Conservation (phyloP, 2,888 invertebrate genomes). For the Agrochola macilenta region DNA sequence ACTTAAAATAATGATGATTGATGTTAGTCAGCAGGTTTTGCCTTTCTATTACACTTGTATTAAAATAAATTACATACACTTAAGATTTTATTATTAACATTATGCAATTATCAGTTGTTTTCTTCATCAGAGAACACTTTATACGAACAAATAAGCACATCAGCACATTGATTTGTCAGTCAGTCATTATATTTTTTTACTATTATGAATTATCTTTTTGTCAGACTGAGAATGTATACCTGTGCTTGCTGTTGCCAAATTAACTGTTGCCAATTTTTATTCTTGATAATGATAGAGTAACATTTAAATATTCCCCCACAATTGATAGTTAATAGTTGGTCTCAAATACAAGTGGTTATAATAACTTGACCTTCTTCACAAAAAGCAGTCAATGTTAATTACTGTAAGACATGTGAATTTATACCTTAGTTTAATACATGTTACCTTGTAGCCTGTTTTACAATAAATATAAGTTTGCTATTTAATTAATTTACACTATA, state of each 20-base stretch:
- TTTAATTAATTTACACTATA: slow-evolving; percentile 60
- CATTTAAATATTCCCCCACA: slow-evolving; percentile 49
- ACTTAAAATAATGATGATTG: slow-evolving; percentile 34
- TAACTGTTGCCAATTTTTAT: slow-evolving; percentile 79
- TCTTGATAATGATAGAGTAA: slow-evolving; percentile 60
- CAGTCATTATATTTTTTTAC: slow-evolving; percentile 58
- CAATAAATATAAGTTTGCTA: slow-evolving; percentile 65
- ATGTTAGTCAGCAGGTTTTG: slow-evolving; percentile 40
- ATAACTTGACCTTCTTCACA: slow-evolving; percentile 51
- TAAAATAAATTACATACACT: slow-evolving; percentile 32
- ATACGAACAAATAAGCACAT: slow-evolving; percentile 55
- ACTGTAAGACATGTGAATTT: slow-evolving; percentile 54
- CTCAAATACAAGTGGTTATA: slow-evolving; percentile 36
- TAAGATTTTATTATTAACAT: slow-evolving; percentile 32
- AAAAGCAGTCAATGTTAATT: slow-evolving; percentile 42
- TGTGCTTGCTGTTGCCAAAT: slow-evolving; percentile 82
- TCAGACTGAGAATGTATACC: slow-evolving; percentile 74
- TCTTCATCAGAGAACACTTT: slow-evolving; percentile 31
- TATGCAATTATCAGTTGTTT: slow-evolving; percentile 41
- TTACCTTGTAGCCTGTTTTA: slow-evolving; percentile 76
- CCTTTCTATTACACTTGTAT: slow-evolving; percentile 41
- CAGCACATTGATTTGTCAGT: slow-evolving; percentile 47
- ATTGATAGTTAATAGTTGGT: slow-evolving; percentile 36
- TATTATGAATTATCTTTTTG: slow-evolving; percentile 61
- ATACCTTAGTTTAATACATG: slow-evolving; percentile 65